These are phyloP conservation scores for Luehdorfia chinensis DNA, from an alignment of 1,140 invertebrate species.

Conservation along the genomic window DNA sequence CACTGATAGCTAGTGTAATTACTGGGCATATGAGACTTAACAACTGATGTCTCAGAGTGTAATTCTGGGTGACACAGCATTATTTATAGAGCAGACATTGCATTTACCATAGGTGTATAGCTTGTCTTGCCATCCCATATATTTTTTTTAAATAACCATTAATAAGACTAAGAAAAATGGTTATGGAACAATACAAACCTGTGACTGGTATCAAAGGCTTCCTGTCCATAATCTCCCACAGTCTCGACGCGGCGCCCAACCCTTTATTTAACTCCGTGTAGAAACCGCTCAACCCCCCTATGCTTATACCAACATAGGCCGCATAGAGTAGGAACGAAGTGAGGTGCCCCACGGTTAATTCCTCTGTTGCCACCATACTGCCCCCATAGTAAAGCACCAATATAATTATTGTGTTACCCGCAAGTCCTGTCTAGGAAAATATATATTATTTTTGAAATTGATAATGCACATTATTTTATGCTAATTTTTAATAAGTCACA, in stretches of 20 bases:
- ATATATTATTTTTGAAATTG: too few relatives aligned
- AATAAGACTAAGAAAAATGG: too few relatives aligned
- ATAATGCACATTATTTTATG: too few relatives aligned
- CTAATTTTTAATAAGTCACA: too few relatives aligned
- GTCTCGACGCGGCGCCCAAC: slow-evolving; percentile 90
- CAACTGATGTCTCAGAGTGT: too few relatives aligned
- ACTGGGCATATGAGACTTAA: too few relatives aligned
- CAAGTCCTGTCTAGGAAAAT: slow-evolving; percentile 88
- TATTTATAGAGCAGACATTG: too few relatives aligned
- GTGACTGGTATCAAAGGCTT: slow-evolving; percentile 84
- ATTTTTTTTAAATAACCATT: too few relatives aligned
- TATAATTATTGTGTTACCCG: slow-evolving; percentile 94
- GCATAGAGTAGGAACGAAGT: slow-evolving; percentile 96
- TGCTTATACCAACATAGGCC: slow-evolving; percentile 93
- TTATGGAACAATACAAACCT: slow-evolving; percentile 77
- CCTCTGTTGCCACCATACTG: slow-evolving; percentile 87
- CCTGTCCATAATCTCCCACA: slow-evolving; percentile 94
- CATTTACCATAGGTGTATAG: too few relatives aligned
- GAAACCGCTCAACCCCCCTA: slow-evolving; percentile 91
- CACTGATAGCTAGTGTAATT: too few relatives aligned
- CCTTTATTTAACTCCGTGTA: slow-evolving; percentile 96
- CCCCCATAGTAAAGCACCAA: slow-evolving; percentile 97
- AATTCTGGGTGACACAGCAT: too few relatives aligned
- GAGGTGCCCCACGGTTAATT: slow-evolving; percentile 92
- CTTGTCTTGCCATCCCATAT: too few relatives aligned